A percentile compares a stretch with the other conserved stretches of the same genome.
These are phyloP conservation scores for Gasterosteus nipponicus DNA, from an alignment of 2,113 vertebrate genomes.

Conservation along the genomic window DNA sequence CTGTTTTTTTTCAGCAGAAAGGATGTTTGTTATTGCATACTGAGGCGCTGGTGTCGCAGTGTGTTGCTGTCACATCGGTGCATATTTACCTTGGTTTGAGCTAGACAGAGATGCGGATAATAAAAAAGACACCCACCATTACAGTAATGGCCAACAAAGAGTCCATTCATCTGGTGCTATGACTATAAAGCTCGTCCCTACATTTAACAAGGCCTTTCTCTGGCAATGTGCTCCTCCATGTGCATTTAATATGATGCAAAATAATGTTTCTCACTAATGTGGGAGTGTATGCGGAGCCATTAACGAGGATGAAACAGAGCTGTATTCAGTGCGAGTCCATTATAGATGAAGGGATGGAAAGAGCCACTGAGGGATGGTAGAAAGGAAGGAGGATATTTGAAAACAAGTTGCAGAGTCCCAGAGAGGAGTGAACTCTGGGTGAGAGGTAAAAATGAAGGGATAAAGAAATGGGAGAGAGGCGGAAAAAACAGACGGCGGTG, in stretches of 20 bases:
- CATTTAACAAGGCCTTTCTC: slow-evolving; percentile 21
- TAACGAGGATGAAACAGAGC: slow-evolving; percentile 3
- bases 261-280: not conserved
- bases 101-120: not conserved
- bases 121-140: not conserved
- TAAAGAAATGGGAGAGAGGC: not conserved
- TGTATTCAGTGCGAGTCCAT: slow-evolving; percentile 2
- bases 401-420: slow-evolving; percentile 2
- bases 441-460: slow-evolving; percentile 19
- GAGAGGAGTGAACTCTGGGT: slow-evolving; percentile 45
- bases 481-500: not conserved
- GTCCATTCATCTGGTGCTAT: slow-evolving; percentile 17
- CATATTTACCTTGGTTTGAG: slow-evolving; percentile 7
- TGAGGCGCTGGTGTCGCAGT: not conserved
- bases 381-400: slow-evolving; percentile 6
- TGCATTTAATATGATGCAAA: slow-evolving; percentile 11
- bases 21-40: slow-evolving; percentile 1
- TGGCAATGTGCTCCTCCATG: slow-evolving; percentile 6
- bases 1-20: slow-evolving; percentile 18
- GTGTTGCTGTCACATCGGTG: slow-evolving; percentile 1
- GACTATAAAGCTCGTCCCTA: slow-evolving; percentile 4
- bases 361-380: not conserved
- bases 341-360: not conserved
- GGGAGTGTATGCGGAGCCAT: not conserved
- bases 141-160: slow-evolving; percentile 14